Percentiles rank a stretch among this genome's conserved stretches.
Conservation (phyloP, 2,888 invertebrate species). For the Oxystoma pomonae region DNA sequence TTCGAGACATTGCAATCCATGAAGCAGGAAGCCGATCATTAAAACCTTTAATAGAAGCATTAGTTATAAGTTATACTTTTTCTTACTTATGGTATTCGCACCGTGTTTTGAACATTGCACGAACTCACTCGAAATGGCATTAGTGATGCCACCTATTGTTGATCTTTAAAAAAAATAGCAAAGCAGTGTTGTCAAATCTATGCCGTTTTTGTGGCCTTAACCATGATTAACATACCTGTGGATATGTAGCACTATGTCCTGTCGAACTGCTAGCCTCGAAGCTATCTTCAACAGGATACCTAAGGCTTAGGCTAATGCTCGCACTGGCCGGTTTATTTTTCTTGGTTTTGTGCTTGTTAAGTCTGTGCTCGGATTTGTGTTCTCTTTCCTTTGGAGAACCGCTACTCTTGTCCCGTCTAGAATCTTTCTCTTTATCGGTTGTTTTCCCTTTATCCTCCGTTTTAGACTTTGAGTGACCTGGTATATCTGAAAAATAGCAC, state of each 20-base stretch:
- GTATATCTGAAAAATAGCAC: not conserved
- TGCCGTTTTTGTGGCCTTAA: too few relatives aligned
- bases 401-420: conserved; percentile 18
- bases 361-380: conserved; percentile 9
- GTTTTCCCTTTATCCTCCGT: conserved; percentile 5
- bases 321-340: conserved; percentile 13
- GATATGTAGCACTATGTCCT: conserved; percentile 33
- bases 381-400: conserved; percentile 13
- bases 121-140: too few relatives aligned
- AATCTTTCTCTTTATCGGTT: conserved; percentile 17
- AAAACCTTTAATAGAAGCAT: too few relatives aligned
- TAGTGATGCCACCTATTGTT: too few relatives aligned
- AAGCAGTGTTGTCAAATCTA: too few relatives aligned
- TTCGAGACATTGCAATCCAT: too few relatives aligned
- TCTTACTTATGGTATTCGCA: too few relatives aligned
- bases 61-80: too few relatives aligned
- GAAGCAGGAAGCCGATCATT: too few relatives aligned
- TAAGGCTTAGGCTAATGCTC: conserved; percentile 9
- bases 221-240: conserved; percentile 30
- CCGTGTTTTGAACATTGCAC: too few relatives aligned
- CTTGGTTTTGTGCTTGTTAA: conserved; percentile 13
- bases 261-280: conserved; percentile 30
- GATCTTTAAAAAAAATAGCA: too few relatives aligned
- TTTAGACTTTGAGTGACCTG: not conserved
- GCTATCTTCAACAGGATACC: conserved; percentile 13